Percentiles rank a stretch among this genome's conserved stretches.
Conservation (phyloP, 2,797 vertebrate genomes). For the Sebastes trivittatus region DNA sequence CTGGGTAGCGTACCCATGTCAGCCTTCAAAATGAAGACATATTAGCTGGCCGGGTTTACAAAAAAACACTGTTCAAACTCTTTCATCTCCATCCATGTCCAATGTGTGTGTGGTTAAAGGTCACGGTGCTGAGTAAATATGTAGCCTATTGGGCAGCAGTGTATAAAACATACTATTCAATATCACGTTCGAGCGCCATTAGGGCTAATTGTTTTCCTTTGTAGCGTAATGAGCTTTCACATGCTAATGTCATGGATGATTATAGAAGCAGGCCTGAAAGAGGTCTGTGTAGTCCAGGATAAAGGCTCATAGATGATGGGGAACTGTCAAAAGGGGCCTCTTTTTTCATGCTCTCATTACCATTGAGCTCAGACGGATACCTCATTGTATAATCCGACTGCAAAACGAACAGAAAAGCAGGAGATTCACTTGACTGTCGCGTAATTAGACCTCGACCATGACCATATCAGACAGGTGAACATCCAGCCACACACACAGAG, state of each 20-base stretch:
- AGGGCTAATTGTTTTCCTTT: constrained; percentile 10
- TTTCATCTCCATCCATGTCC: constrained; percentile 13
- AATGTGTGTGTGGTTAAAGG: constrained; percentile 7
- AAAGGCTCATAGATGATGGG: constrained; percentile 22
- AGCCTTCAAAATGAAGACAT: constrained; percentile 59
- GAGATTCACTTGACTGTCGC: constrained; percentile 20
- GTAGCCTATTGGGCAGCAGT: background rate
- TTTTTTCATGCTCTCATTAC: constrained; percentile 23
- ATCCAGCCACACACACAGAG: constrained; percentile 12
- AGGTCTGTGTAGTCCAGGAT: background rate
- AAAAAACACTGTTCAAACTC: background rate
- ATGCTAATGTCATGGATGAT: constrained; percentile 7
- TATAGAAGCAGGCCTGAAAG: constrained; percentile 12
- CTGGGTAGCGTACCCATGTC: constrained; percentile 7
- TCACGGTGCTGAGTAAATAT: background rate
- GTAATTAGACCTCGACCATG: constrained; percentile 29
- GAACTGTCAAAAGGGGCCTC: constrained; percentile 11
- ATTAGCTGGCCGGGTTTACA: constrained; percentile 22
- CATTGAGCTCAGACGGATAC: constrained; percentile 1
- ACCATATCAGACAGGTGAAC: constrained; percentile 28
- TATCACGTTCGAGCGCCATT: background rate
- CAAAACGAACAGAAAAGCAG: constrained; percentile 18
- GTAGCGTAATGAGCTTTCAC: constrained; percentile 31
- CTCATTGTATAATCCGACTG: constrained; percentile 22
- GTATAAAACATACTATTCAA: constrained; percentile 12